These are phyloP conservation scores for Pissodes strobi DNA, from an alignment of 1,140 invertebrate species.

Conservation along the genomic window DNA sequence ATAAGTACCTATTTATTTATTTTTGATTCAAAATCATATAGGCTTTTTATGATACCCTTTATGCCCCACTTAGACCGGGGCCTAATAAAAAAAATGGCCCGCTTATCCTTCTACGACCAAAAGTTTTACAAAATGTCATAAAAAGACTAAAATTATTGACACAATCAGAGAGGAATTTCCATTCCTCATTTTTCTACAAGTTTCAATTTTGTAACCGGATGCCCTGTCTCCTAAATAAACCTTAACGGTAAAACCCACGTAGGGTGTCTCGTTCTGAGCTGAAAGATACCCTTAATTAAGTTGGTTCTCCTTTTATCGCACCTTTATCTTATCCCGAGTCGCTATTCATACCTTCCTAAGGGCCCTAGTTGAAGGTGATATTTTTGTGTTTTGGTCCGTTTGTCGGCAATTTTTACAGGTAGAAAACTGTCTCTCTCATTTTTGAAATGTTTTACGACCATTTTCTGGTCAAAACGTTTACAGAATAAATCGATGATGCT, in stretches of 20 bases:
- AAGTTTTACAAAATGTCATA: no score
- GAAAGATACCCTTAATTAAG: constrained; percentile 11
- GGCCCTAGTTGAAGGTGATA: not conserved
- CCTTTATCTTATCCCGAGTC: not conserved
- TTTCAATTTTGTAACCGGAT: not conserved
- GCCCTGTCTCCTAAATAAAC: not conserved
- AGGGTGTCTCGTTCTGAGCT: not conserved
- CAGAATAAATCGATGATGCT: constrained; percentile 1
- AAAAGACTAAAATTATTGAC: no score
- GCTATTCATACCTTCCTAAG: not conserved
- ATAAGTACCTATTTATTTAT: no score
- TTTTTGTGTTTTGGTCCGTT: constrained; percentile 4
- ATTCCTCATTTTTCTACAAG: not conserved
- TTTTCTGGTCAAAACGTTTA: constrained; percentile 7
- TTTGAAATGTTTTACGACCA: constrained; percentile 1
- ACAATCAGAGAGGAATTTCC: no score
- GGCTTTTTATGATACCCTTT: no score
- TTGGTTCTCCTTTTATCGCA: constrained; percentile 7
- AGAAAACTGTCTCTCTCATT: not conserved
- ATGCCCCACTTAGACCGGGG: no score
- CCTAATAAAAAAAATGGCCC: no score
- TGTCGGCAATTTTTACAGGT: constrained; percentile 9
- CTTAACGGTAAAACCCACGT: not conserved
- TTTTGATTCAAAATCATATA: no score
- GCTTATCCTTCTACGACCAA: no score